Evolutionary conservation across 2,888 invertebrate genomes (phyloP).

Genomic region (Phytoseiulus persimilis): DNA sequence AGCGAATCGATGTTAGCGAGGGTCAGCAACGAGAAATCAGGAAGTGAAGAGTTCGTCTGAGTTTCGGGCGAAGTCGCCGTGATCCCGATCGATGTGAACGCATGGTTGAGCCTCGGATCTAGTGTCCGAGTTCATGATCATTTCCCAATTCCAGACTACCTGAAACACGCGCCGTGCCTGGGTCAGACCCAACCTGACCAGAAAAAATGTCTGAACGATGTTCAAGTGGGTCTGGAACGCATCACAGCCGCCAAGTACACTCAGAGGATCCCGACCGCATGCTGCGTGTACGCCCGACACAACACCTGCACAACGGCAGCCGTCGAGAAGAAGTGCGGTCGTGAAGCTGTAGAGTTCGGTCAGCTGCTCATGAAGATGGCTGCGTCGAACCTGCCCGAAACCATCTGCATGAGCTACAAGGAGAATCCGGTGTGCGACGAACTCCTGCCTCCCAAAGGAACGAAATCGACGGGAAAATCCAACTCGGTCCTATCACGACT

Average conservation of each 20-base stretch:
- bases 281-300: slow-evolving; percentile 44
- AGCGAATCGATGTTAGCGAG: too few species aligned
- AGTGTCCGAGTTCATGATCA: background rate
- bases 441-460: slow-evolving; percentile 44
- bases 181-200: slow-evolving; percentile 43
- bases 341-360: slow-evolving; percentile 46
- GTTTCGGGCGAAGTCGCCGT: too few species aligned
- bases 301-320: slow-evolving; percentile 44
- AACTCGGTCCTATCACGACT: slow-evolving; percentile 40
- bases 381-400: slow-evolving; percentile 45
- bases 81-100: too few species aligned
- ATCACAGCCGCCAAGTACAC: slow-evolving; percentile 44
- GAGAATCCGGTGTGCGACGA: slow-evolving; percentile 44
- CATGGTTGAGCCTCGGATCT: too few species aligned
- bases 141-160: slow-evolving; percentile 41
- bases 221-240: slow-evolving; percentile 45
- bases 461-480: slow-evolving; percentile 17
- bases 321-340: slow-evolving; percentile 45
- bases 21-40: too few species aligned
- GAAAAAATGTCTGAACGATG: slow-evolving; percentile 45
- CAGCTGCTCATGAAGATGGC: slow-evolving; percentile 45
- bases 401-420: slow-evolving; percentile 45
- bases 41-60: too few species aligned
- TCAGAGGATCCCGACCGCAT: slow-evolving; percentile 45
- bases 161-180: slow-evolving; percentile 46